A percentile compares a stretch with the other conserved stretches of the same genome.
Conservation (phyloP, 1,140 invertebrate genomes). For the Euwallacea similis region DNA sequence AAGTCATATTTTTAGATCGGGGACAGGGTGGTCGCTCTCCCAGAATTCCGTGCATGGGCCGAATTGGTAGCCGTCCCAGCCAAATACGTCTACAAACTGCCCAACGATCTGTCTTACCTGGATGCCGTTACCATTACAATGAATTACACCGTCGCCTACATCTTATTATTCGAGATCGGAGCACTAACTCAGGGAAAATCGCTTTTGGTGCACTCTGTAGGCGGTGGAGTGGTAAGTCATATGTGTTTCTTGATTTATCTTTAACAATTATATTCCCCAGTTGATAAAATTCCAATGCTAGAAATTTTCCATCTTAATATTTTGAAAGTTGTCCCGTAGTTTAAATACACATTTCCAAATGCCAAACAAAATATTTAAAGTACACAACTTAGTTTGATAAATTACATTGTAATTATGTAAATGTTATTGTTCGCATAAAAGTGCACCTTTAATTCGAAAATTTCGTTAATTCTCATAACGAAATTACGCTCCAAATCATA, state of each 20-base stretch:
- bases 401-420: too few relatives aligned
- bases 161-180: slow-evolving; percentile 82
- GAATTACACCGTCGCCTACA: slow-evolving; percentile 85
- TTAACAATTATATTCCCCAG: too few relatives aligned
- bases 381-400: too few relatives aligned
- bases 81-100: slow-evolving; percentile 78
- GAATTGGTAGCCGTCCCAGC: slow-evolving; percentile 78
- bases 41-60: slow-evolving; percentile 83
- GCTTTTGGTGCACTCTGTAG: slow-evolving; percentile 81
- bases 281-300: too few relatives aligned
- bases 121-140: slow-evolving; percentile 83
- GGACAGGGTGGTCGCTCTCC: slow-evolving; percentile 81
- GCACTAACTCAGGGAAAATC: slow-evolving; percentile 76
- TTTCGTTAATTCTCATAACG: too few relatives aligned
- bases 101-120: slow-evolving; percentile 72
- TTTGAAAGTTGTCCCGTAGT: too few relatives aligned
- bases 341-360: too few relatives aligned
- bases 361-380: too few relatives aligned
- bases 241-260: neutral
- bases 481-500: too few relatives aligned
- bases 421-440: too few relatives aligned
- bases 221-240: slow-evolving; percentile 83
- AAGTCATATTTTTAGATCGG: slow-evolving; percentile 65
- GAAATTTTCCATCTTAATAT: too few relatives aligned
- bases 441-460: too few relatives aligned